Conservation (phyloP, 2,797 vertebrate species). For the Rhabdomys pumilio region DNA sequence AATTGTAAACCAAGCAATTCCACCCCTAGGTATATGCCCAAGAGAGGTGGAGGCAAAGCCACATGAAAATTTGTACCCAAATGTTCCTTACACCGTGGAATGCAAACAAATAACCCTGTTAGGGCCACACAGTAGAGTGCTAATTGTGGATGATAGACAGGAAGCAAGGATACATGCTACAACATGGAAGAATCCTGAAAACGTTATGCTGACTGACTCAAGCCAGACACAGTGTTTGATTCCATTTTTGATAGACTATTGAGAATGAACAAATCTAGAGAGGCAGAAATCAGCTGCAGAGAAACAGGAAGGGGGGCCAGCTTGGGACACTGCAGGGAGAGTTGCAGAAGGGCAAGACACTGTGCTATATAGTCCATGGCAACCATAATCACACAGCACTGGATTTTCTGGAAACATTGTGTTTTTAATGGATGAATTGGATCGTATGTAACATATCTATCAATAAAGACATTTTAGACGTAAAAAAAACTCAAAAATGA, state of each 20-base stretch:
- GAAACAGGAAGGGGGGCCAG: not conserved
- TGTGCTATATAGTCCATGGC: not conserved
- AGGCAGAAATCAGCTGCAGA: not conserved
- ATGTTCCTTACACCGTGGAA: not conserved
- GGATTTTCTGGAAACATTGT: not conserved
- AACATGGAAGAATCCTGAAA: not conserved
- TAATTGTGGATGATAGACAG: not conserved
- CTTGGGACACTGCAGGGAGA: not conserved
- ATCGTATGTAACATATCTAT: not conserved
- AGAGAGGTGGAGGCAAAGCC: conserved; percentile 5
- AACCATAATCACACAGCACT: not conserved
- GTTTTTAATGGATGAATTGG: conserved; percentile 16
- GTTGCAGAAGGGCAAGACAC: not conserved
- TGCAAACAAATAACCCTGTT: not conserved
- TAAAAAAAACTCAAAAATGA: conserved; percentile 39
- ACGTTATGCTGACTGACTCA: not conserved
- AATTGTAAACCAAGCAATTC: not conserved
- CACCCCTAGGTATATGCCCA: not conserved
- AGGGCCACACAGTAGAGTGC: not conserved
- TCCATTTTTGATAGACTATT: conserved; percentile 22
- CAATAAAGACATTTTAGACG: not conserved
- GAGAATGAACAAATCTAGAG: not conserved
- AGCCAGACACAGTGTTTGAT: conserved; percentile 4
- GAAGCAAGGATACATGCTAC: not conserved
- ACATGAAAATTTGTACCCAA: not conserved